Percentiles rank a stretch among this genome's conserved stretches.
Conservation (phyloP, 2,797 vertebrate genomes). For the Hapalemur alaotrensis region DNA sequence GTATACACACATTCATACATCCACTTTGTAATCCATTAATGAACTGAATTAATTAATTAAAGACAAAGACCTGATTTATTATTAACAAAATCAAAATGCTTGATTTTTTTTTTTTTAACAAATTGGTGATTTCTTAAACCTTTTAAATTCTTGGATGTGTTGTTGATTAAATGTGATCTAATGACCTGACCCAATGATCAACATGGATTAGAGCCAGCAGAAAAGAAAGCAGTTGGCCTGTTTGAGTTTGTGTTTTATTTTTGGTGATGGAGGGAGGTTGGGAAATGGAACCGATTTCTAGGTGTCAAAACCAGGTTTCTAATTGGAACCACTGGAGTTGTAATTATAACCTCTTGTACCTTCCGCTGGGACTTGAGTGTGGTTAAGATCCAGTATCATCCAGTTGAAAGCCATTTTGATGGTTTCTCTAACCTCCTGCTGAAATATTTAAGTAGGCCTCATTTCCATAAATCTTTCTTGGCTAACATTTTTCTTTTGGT, state of each 20-base stretch:
- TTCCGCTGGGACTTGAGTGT: background rate
- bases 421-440: conserved; percentile 1
- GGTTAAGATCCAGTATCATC: background rate
- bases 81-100: background rate
- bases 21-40: background rate
- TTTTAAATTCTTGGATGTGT: background rate
- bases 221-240: background rate
- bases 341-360: background rate
- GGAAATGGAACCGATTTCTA: conserved; percentile 17
- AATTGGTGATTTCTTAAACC: background rate
- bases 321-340: background rate
- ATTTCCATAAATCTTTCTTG: conserved; percentile 19
- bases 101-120: background rate
- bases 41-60: background rate
- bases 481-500: background rate
- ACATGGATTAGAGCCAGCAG: background rate
- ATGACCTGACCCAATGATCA: background rate
- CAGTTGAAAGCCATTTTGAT: background rate
- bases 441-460: background rate
- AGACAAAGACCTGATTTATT: background rate
- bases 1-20: background rate
- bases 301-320: conserved; percentile 24
- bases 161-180: conserved; percentile 11
- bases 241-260: conserved; percentile 9
- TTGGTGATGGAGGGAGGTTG: background rate